A percentile compares a stretch with the other conserved stretches of the same genome.
Evolutionary conservation across 2,113 vertebrate species (phyloP).

Genomic region (Himantopus leucocephalus): DNA sequence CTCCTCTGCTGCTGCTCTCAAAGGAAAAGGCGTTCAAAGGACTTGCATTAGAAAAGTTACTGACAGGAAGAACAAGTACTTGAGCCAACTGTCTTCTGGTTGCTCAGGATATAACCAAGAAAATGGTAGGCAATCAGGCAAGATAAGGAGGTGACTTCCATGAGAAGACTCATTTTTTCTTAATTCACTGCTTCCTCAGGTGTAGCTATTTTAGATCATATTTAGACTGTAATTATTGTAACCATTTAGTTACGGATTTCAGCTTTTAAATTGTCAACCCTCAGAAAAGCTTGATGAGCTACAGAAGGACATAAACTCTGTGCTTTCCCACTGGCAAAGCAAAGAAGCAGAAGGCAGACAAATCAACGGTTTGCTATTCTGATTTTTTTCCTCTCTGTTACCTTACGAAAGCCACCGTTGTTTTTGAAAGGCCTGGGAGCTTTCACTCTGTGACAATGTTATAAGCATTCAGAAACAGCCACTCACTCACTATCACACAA

Average conservation of each 20-base stretch:
- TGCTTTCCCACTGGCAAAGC: not conserved
- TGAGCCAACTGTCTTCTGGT: not conserved
- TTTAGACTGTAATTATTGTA: not conserved
- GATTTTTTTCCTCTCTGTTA: not conserved
- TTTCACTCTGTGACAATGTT: not conserved
- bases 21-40: not conserved
- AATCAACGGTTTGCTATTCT: not conserved
- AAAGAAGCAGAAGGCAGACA: not conserved
- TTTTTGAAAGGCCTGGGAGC: not conserved
- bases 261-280: not conserved
- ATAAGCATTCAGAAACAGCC: not conserved
- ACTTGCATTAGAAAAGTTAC: not conserved
- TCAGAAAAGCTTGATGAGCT: not conserved
- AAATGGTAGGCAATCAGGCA: not conserved
- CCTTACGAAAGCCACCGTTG: not conserved
- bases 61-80: not conserved
- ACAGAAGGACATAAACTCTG: not conserved
- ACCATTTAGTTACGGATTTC: not conserved
- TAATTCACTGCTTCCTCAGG: not conserved
- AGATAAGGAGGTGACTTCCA: not conserved
- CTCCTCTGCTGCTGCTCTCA: not conserved
- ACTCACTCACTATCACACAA: not conserved
- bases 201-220: not conserved
- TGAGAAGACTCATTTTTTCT: not conserved
- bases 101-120: not conserved